Base-by-base conservation (phyloP, 2,113 vertebrate species). In the Brienomyrus brachyistius region DNA sequence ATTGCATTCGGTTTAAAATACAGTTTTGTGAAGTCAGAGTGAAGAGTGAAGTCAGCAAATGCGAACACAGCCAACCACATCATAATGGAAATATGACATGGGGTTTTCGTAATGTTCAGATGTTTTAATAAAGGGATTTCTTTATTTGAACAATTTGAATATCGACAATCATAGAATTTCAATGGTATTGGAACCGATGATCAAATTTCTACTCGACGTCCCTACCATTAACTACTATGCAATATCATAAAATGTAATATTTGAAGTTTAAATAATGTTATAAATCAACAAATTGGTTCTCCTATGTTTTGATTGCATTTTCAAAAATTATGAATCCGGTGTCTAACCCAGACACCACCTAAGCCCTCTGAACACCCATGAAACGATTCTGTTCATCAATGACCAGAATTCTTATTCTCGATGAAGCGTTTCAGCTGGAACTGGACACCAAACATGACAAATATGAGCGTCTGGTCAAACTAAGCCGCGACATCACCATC, bases 361-460 rank as follows among this genome's bases (percentile, higher is more conserved):
- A 11, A 27, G 1, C 23, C 59, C 59, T 66, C n/a, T 66, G 59
- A 66, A 66, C 8, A 66, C 59, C 59, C n/a, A 10, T 21, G 48
- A 27, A 31, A 54, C 4, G 5, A 19, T 47, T 15, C 48, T 5
- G 15, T 83, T 80, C 47, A 35, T 83, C 21, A 85, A 9, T 83
- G 74, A 80, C 0, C 0, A 19, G 74, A 80, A 43, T 43, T 80
- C 5, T 80, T 80, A 11, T 70, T 86, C 6, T 86, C 21, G 56
- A 43, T 87, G 13, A 82, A 99, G 98, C 95, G 0, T 99, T 99
- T 95, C 98, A 99, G 92, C 95, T 96, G 94, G 98, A 99, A 91
- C 96, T 99, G 1, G 98, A 99, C 93, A 96, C 96, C 87, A 97
- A 96, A 89, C 98, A 99, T 0, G 98, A 99, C 90, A 99, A 98